These are phyloP conservation scores for Chrysodeixis includens DNA, from an alignment of 2,888 invertebrate genomes.

Conservation along the genomic window DNA sequence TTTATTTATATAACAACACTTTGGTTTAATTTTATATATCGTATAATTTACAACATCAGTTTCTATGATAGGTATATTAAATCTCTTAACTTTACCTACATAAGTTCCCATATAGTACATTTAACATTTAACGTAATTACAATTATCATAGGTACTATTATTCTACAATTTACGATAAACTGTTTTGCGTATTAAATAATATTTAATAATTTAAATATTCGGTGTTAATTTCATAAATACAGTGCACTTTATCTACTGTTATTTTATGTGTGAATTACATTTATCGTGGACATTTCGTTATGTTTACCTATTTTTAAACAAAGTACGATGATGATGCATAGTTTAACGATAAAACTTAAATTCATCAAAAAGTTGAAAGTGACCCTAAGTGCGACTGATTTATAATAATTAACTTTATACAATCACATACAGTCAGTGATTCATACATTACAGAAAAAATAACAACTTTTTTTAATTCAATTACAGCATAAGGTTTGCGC, in stretches of 20 bases:
- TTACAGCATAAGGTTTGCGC: slow-evolving; percentile 38
- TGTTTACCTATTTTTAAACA: background rate
- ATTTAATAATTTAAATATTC: slow-evolving; percentile 28
- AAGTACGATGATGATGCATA: no score
- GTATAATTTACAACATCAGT: slow-evolving; percentile 73
- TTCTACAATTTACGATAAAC: slow-evolving; percentile 26
- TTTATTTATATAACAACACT: slow-evolving; percentile 81
- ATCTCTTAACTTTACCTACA: slow-evolving; percentile 25
- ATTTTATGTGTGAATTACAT: background rate
- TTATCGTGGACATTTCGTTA: background rate
- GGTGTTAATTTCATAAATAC: slow-evolving; percentile 31
- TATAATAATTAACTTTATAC: background rate
- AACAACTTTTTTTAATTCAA: background rate
- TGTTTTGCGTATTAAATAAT: slow-evolving; percentile 34
- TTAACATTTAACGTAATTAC: slow-evolving; percentile 29
- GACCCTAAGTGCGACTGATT: no score
- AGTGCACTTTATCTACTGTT: slow-evolving; percentile 15
- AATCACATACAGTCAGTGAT: background rate
- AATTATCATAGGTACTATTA: slow-evolving; percentile 40
- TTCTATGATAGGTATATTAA: slow-evolving; percentile 39
- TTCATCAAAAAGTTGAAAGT: no score
- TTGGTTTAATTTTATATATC: slow-evolving; percentile 81
- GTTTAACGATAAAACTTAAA: no score
- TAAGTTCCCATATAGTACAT: slow-evolving; percentile 30
- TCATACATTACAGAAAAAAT: background rate